Percentiles rank a stretch among this genome's conserved stretches.
These are phyloP conservation scores for Condylura cristata DNA, from an alignment of 2,113 vertebrate species.

Conservation along the genomic window DNA sequence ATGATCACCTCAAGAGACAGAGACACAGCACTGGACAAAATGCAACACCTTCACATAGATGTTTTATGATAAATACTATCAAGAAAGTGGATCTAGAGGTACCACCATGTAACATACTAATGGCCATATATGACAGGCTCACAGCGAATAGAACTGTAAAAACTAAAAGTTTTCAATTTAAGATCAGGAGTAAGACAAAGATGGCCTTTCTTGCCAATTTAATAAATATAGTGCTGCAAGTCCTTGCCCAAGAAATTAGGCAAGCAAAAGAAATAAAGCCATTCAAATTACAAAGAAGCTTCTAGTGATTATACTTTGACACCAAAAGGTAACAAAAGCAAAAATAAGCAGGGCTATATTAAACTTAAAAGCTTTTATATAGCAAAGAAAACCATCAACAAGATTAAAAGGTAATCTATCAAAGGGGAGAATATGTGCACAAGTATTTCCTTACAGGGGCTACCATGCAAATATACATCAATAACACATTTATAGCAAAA, in stretches of 20 bases:
- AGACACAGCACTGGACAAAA: too few relatives aligned
- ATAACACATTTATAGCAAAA: neutral
- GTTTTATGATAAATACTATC: too few relatives aligned
- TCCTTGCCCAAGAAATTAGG: neutral
- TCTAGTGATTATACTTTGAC: too few relatives aligned
- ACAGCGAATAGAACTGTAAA: too few relatives aligned
- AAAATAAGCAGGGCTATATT: neutral
- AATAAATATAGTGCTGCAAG: neutral
- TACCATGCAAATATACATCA: neutral
- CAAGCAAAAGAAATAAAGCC: neutral
- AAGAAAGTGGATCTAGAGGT: too few relatives aligned
- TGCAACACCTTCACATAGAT: too few relatives aligned
- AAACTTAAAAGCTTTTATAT: neutral
- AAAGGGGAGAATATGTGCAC: neutral
- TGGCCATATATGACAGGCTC: too few relatives aligned
- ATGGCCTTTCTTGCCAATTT: neutral
- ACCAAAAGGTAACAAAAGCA: neutral
- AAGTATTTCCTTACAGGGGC: neutral
- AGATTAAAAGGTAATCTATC: neutral
- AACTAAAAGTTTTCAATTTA: too few relatives aligned
- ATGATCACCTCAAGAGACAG: too few relatives aligned
- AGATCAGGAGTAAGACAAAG: too few relatives aligned
- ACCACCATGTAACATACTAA: too few relatives aligned
- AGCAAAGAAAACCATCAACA: neutral
- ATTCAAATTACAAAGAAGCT: neutral